Conservation (phyloP, 2,113 vertebrate species). For the Tringa solitaria region DNA sequence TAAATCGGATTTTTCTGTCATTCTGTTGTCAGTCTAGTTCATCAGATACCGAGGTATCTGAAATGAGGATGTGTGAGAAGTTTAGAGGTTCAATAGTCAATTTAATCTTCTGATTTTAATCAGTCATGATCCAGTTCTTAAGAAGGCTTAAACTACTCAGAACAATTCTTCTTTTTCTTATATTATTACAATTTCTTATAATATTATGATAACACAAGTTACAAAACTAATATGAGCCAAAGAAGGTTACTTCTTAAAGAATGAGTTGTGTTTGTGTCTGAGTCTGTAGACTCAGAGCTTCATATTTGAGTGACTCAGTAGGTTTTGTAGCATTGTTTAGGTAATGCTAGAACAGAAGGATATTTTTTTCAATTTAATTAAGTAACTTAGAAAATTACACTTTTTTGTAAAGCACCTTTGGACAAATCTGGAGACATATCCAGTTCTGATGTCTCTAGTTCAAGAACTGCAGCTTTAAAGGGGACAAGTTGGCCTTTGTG, state of each 20-base stretch:
- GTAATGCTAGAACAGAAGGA: background rate
- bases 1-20: background rate
- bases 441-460: background rate
- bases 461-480: background rate
- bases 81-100: background rate
- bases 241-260: background rate
- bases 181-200: background rate
- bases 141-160: background rate
- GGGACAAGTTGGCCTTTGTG: background rate
- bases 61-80: slow-evolving; percentile 31
- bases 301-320: background rate
- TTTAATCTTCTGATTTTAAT: slow-evolving; percentile 20
- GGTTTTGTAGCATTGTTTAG: background rate
- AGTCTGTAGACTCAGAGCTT: background rate
- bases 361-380: background rate
- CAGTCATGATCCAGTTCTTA: background rate
- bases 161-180: background rate
- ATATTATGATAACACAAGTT: background rate
- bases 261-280: background rate
- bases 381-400: background rate
- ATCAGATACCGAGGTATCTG: slow-evolving; percentile 3
- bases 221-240: background rate
- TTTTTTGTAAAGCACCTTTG: background rate
- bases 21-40: background rate
- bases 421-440: background rate